Base-by-base conservation (phyloP, 2,888 invertebrate genomes). In the Maniola hyperantus region DNA sequence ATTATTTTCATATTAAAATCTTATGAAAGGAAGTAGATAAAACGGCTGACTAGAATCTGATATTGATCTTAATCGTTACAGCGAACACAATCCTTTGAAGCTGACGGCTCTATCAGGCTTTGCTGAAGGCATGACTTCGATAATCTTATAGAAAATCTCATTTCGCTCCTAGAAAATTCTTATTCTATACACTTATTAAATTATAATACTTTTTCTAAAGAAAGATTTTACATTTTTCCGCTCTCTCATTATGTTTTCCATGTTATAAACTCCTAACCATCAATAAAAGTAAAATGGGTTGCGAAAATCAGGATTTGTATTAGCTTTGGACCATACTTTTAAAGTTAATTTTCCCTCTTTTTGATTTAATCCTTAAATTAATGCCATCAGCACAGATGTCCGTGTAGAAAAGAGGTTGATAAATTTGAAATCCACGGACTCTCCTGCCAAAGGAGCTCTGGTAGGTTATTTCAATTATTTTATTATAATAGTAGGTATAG, bases 31-130 rank as follows among this genome's bases (percentile, higher is more conserved):
- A 59, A 33, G 44, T 59, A n/a, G 20, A 11, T 13, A 51, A 7
- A 59, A 60, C 20, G 36, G 48, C 50, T 50, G 36, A 7, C 60
- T 60, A 48, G 48, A 60, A 15, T 15, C 60, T 50, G 50, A 60
- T 60, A 60, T 50, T 50, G 46, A 50, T 60, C 60, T 60, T 60
- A 60, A 60, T 60, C 36, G 50, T 60, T 60, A 60, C 34, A 60
- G 60, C 46, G 60, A 50, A 48, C 54, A 62, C 63, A 60, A 68
- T 66, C 50, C 63, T 34, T 54, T 55, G 53, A 46, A 59, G 53
- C 59, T 66, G 44, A 66, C 53, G 63, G 42, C 48, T 50, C 54
- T 59, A 66, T 68, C 57, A 54, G 66, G 54, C 53, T 60, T 66
- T 60, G 54, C 66, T 58, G 63, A 63, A 68, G 61, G 54, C 33